Base-by-base conservation (phyloP, 2,888 invertebrate genomes). In the Therioaphis trifolii region DNA sequence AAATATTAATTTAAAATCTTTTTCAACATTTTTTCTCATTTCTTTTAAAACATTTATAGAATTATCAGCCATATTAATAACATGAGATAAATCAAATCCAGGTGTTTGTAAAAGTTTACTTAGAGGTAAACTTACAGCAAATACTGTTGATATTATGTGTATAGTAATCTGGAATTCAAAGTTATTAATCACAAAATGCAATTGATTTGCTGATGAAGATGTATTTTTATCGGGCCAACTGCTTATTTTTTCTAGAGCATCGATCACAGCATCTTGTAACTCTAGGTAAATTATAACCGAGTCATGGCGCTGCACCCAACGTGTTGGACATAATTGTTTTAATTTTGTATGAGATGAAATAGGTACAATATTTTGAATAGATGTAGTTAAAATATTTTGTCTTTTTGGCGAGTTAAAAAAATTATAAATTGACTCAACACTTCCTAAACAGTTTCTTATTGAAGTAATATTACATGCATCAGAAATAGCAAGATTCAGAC, bases 401-500 rank as follows among this genome's bases (percentile, higher is more conserved):
- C 68, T 58, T 61, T 77, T 77, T n/a, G 43, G 77, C 4, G 77
- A 61, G 21, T 63, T 55, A 7, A 77, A 63, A 63, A 63, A 77
- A 40, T 63, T 46, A 63, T 77, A 63, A 77, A 61, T 61, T 29
- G 77, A 77, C 21, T n/a, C 24, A 46, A 77, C n/a, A 7, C 11
- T 77, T 58, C 61, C 63, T 21, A 21, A 43, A 43, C 55, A 58
- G 35, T 61, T 76, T 24, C 15, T 52, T 35, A 76, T 61, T 66
- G 63, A 58, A 61, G n/a, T 43, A 40, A 66, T 40, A n/a, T 77
- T 24, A 43, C 77, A 61, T 77, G 40, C 46, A 15, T 35, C 61
- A n/a, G 63, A 77, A 40, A 77, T 61, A 63, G 61, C 63, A 3
- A 77, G 61, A 63, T 77, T 61, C 21, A 75, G 24, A 55, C 55